Conservation (phyloP, 2,888 invertebrate genomes). For the Tetropium fuscum region DNA sequence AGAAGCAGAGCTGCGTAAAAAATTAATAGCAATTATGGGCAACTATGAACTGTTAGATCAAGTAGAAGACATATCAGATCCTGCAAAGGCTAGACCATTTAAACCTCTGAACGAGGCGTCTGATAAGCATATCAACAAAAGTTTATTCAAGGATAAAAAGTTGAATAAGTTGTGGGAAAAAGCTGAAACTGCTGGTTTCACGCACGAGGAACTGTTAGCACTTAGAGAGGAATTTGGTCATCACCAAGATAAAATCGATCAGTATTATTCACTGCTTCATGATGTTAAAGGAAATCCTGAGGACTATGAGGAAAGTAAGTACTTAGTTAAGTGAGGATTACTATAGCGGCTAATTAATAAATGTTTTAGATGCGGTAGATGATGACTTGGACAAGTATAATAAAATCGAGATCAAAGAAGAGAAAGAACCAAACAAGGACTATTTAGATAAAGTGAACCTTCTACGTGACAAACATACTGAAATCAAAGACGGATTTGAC, state of each 20-base stretch:
- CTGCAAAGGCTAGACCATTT: conserved; percentile 70
- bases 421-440: conserved; percentile 72
- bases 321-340: not conserved
- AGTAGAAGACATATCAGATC: conserved; percentile 77
- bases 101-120: conserved; percentile 65
- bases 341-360: conserved; percentile 7
- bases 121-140: conserved; percentile 78
- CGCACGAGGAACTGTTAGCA: conserved; percentile 82
- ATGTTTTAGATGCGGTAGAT: conserved; percentile 75
- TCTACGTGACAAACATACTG: conserved; percentile 79
- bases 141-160: conserved; percentile 90
- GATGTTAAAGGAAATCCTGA: conserved; percentile 74
- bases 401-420: conserved; percentile 71
- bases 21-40: conserved; percentile 84
- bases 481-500: conserved; percentile 84
- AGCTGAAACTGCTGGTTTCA: conserved; percentile 90
- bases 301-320: conserved; percentile 76
- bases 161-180: conserved; percentile 91
- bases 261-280: conserved; percentile 84
- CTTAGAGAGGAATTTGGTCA: conserved; percentile 91
- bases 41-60: conserved; percentile 85
- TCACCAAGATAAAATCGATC: conserved; percentile 93
- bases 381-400: conserved; percentile 81
- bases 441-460: conserved; percentile 77
- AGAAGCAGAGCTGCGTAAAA: conserved; percentile 83